phyloP scores from a whole-genome alignment of 2,113 vertebrate species.

The Alexandromys fortis region DNA sequence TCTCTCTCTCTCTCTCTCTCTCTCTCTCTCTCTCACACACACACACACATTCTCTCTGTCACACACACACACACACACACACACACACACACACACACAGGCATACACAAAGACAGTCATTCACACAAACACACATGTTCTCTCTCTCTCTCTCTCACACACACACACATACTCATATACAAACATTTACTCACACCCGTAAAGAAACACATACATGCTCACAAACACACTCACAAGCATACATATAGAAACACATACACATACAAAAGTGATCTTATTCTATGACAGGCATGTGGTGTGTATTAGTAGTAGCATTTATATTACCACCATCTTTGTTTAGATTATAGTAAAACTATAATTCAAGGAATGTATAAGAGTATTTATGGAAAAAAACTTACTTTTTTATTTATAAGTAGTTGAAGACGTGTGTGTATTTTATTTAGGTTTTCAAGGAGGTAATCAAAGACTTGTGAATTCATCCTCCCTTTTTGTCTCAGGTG shows the following conservation, averaged over 20 bases:
- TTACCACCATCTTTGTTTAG: not conserved
- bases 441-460: not conserved
- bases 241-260: not conserved
- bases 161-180: not conserved
- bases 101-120: not conserved
- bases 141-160: too few species aligned
- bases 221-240: too few species aligned
- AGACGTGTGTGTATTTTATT: not conserved
- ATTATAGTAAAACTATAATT: too few species aligned
- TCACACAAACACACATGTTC: not conserved
- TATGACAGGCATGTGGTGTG: not conserved
- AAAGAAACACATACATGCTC: too few species aligned
- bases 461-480: not conserved
- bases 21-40: too few species aligned
- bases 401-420: not conserved
- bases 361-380: not conserved
- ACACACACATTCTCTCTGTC: not conserved
- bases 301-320: not conserved
- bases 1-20: too few species aligned
- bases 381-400: not conserved
- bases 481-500: not conserved
- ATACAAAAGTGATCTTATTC: not conserved
- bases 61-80: too few species aligned
- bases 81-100: not conserved
- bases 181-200: too few species aligned